phyloP scores from a whole-genome alignment of 2,113 vertebrate species.

The Phrynocephalus versicolor region DNA sequence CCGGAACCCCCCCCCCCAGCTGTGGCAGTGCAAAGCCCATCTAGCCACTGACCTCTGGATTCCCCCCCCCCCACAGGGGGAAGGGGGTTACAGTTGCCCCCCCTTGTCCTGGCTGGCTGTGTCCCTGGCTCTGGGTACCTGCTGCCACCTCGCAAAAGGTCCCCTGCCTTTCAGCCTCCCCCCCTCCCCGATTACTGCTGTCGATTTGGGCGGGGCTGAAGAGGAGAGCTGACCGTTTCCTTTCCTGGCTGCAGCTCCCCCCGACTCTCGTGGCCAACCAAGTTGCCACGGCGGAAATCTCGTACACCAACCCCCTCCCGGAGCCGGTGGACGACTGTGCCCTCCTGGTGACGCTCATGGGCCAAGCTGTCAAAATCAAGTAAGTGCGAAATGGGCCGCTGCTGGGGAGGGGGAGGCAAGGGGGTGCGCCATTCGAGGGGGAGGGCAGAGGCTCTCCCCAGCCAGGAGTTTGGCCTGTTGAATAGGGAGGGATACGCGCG shows the following conservation, averaged over 20 bases:
- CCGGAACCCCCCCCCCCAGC: no score
- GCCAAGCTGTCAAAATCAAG: slow-evolving; percentile 69
- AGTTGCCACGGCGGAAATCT: slow-evolving; percentile 63
- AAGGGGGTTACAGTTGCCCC: not conserved
- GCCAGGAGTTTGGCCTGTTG: no score
- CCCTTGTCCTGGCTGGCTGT: not conserved
- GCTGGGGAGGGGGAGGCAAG: no score
- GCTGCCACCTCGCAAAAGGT: not conserved
- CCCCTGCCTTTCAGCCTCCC: not conserved
- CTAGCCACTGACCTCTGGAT: not conserved
- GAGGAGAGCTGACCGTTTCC: not conserved
- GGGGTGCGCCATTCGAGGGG: no score
- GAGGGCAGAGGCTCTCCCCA: no score
- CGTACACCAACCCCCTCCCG: slow-evolving; percentile 66
- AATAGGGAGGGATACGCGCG: no score
- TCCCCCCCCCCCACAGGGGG: not conserved
- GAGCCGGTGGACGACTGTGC: slow-evolving; percentile 61
- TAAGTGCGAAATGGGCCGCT: slow-evolving; percentile 61
- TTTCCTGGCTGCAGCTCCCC: slow-evolving; percentile 47
- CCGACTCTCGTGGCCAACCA: slow-evolving; percentile 46
- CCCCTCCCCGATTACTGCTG: not conserved
- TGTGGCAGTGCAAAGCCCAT: no score
- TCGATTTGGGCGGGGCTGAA: not conserved
- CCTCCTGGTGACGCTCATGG: slow-evolving; percentile 73
- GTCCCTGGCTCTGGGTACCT: no score